Percentiles rank a stretch among this genome's conserved stretches.
These are phyloP conservation scores for Torymus tubicola DNA, from an alignment of 2,888 invertebrate species.

Conservation along the genomic window DNA sequence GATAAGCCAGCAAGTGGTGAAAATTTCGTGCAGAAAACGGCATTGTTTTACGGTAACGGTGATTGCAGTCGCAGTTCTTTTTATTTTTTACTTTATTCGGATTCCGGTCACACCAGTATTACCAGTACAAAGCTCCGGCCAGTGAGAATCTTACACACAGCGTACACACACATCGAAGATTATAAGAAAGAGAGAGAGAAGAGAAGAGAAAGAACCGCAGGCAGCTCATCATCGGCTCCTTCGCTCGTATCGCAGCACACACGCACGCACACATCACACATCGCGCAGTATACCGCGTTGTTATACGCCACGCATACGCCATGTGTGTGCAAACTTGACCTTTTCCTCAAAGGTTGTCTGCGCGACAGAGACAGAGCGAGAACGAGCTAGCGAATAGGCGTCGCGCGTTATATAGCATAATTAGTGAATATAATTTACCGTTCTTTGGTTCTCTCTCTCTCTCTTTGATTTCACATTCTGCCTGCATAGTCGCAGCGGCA, in stretches of 20 bases:
- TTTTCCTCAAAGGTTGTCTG: constrained; percentile 28
- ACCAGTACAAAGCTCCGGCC: no score
- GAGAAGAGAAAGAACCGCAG: no score
- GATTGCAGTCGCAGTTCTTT: no score
- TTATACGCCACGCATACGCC: background rate
- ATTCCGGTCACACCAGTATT: constrained; percentile 5
- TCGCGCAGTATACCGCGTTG: background rate
- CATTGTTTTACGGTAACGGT: no score
- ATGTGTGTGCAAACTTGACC: constrained; percentile 44
- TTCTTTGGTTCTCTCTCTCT: background rate
- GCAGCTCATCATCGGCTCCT: no score
- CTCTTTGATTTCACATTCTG: background rate
- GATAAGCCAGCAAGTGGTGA: no score
- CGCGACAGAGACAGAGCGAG: no score
- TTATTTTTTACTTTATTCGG: background rate
- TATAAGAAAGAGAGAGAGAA: no score
- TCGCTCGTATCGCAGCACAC: background rate
- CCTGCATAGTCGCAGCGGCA: background rate
- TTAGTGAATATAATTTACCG: constrained; percentile 9
- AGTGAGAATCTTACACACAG: no score
- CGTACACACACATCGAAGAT: no score
- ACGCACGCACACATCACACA: background rate
- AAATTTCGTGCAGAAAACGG: no score
- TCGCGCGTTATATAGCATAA: background rate
- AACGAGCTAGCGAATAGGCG: background rate